These are phyloP conservation scores for Chamaetylas fuelleborni DNA, from an alignment of 2,113 vertebrate genomes.

Conservation along the genomic window DNA sequence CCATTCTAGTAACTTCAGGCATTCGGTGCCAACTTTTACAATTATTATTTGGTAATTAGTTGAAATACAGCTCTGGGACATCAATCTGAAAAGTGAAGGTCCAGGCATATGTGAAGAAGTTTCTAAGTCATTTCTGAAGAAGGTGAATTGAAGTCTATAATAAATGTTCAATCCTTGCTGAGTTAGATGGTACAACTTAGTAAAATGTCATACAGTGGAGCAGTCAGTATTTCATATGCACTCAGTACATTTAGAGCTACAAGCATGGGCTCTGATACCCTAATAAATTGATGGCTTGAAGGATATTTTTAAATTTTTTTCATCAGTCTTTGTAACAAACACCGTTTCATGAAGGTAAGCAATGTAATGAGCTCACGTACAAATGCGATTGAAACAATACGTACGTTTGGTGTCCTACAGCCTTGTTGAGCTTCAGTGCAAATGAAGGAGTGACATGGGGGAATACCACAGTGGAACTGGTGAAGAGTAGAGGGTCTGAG, in stretches of 20 bases:
- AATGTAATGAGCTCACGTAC: rapidly evolving
- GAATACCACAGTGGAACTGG: rapidly evolving
- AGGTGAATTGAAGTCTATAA: neutral
- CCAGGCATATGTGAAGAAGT: neutral
- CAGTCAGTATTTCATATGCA: neutral
- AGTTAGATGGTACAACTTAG: neutral
- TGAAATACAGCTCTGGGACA: neutral
- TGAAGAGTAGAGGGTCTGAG: neutral
- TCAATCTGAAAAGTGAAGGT: neutral
- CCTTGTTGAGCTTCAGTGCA: neutral
- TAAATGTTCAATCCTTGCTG: neutral
- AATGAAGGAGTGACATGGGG: neutral
- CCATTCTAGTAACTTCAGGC: neutral
- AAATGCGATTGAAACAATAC: neutral
- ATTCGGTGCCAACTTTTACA: neutral
- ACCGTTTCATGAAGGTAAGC: neutral
- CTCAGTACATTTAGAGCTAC: neutral
- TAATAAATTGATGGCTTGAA: neutral
- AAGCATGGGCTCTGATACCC: neutral
- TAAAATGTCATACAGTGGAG: neutral
- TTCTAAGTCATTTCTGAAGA: neutral
- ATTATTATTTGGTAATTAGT: neutral
- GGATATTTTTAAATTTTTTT: rapidly evolving
- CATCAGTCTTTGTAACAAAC: neutral
- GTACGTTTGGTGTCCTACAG: rapidly evolving